phyloP scores from a whole-genome alignment of 2,888 invertebrate genomes.

The Tiliacea aurago region DNA sequence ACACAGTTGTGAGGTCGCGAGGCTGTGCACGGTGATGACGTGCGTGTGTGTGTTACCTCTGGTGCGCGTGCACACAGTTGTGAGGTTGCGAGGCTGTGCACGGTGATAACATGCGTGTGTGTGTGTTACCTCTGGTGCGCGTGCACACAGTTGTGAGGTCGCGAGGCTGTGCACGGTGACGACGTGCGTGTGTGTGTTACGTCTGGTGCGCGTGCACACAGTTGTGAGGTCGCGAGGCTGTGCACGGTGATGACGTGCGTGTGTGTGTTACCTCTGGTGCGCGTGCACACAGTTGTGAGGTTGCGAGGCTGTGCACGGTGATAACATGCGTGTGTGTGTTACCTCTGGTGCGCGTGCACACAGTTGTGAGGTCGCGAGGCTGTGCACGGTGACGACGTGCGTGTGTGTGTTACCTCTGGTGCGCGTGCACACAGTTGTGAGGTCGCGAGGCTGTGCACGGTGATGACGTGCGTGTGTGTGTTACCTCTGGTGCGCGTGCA shows the following conservation, averaged over 20 bases:
- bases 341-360: conserved; percentile 97
- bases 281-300: conserved; percentile 95
- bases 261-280: conserved; percentile 93
- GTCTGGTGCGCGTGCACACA: conserved; percentile 98
- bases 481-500: conserved; percentile 96
- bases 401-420: conserved; percentile 92
- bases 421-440: conserved; percentile 96
- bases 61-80: conserved; percentile 97
- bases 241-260: too few relatives aligned
- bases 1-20: conserved; percentile 92
- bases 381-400: too few relatives aligned
- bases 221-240: conserved; percentile 84
- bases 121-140: conserved; percentile 94
- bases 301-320: not conserved
- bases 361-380: conserved; percentile 91
- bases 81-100: conserved; percentile 70
- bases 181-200: too few relatives aligned
- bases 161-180: not conserved
- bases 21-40: too few relatives aligned
- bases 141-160: conserved; percentile 93
- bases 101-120: too few relatives aligned
- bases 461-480: too few relatives aligned
- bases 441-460: not conserved
- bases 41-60: conserved; percentile 91
- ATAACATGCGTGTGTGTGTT: too few relatives aligned